Percentiles rank a stretch among this genome's conserved stretches.
phyloP scores from a whole-genome alignment of 2,888 invertebrate genomes.

The Myopa tessellatipennis region DNA sequence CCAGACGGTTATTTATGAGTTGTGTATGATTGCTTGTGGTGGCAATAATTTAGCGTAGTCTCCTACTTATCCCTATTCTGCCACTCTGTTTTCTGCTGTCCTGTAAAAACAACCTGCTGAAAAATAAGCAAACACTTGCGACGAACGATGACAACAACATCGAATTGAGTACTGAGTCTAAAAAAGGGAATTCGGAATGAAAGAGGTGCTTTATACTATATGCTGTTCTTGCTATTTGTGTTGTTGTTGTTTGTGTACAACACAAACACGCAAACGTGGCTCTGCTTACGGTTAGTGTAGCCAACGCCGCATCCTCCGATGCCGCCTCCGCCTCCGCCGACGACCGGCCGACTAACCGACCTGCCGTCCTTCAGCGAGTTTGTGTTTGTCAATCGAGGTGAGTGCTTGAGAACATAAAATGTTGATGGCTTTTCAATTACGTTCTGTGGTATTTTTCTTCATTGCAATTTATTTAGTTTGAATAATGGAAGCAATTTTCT shows the following conservation, averaged over 20 bases:
- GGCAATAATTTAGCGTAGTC: conserved; percentile 36
- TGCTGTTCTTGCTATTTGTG: background rate
- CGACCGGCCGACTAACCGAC: background rate
- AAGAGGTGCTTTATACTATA: background rate
- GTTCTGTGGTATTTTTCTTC: conserved; percentile 51
- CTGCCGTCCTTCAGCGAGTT: conserved; percentile 47
- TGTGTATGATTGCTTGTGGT: conserved; percentile 36
- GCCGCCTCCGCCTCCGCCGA: too few relatives aligned
- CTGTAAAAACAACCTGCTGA: conserved; percentile 10
- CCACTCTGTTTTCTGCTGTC: background rate
- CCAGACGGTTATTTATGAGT: conserved; percentile 43
- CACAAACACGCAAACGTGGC: background rate
- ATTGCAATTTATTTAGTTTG: background rate
- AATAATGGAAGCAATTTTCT: conserved; percentile 1
- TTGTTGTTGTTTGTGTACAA: background rate
- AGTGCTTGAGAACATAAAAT: conserved; percentile 49
- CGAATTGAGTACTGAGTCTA: background rate
- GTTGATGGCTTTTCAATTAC: conserved; percentile 55
- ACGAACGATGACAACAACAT: background rate
- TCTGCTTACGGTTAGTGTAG: too few relatives aligned
- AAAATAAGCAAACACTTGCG: background rate
- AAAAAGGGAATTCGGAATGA: conserved; percentile 1
- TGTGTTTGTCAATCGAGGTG: conserved; percentile 51
- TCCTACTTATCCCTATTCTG: conserved; percentile 21
- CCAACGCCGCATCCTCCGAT: too few relatives aligned